phyloP scores from a whole-genome alignment of 2,113 vertebrate genomes.

The Isichthys henryi region DNA sequence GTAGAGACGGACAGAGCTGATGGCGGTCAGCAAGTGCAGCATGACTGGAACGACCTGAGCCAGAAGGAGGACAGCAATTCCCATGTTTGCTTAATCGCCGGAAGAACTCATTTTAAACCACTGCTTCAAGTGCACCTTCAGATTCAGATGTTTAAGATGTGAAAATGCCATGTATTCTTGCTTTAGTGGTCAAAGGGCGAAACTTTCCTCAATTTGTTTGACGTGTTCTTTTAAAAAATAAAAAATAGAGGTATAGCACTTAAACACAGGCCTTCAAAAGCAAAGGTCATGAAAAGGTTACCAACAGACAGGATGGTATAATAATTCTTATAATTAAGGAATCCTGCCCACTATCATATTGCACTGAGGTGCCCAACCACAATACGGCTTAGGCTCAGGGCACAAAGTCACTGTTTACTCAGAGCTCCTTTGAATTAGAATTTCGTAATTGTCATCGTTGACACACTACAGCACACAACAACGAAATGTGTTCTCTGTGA shows the following conservation, averaged over 20 bases:
- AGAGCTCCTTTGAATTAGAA: background rate
- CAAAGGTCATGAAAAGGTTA: background rate
- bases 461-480: too few relatives aligned
- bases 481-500: too few relatives aligned
- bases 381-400: background rate
- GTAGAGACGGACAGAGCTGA: constrained; percentile 91
- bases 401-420: background rate
- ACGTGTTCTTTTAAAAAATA: background rate
- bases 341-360: background rate
- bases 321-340: background rate
- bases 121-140: background rate
- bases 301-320: background rate
- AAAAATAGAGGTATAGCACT: background rate
- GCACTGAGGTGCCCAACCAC: background rate
- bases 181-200: background rate
- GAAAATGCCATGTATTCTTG: background rate
- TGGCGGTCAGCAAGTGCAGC: constrained; percentile 78
- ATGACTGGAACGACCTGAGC: constrained; percentile 87
- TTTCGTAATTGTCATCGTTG: too few relatives aligned
- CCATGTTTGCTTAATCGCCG: background rate
- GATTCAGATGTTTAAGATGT: background rate
- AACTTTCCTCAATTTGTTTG: background rate
- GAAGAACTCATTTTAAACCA: background rate
- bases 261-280: background rate
- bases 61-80: background rate